Evolutionary conservation across 2,888 invertebrate genomes (phyloP).

Genomic region (Oasisia sp.): DNA sequence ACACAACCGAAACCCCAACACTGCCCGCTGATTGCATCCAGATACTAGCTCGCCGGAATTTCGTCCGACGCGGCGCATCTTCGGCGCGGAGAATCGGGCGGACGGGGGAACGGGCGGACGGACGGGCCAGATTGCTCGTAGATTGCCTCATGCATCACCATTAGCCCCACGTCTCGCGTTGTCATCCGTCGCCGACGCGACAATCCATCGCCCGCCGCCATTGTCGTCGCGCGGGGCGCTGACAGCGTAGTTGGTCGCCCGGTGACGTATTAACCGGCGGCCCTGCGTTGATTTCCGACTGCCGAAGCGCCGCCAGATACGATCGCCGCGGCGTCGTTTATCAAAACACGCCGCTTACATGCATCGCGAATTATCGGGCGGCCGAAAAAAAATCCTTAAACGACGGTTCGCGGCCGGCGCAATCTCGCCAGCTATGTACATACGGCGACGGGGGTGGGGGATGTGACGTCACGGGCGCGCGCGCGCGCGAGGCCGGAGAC

Average conservation of each 20-base stretch:
- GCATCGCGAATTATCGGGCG: conserved; percentile 12
- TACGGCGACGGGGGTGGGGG: neutral
- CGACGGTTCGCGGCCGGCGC: neutral
- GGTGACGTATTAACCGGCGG: neutral
- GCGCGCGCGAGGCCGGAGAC: no score
- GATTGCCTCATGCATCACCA: conserved; percentile 11
- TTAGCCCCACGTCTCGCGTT: neutral
- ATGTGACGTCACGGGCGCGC: neutral
- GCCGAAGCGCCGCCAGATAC: neutral
- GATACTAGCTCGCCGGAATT: neutral
- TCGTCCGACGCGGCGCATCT: neutral
- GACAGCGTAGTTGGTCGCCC: neutral
- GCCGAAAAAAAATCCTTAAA: neutral
- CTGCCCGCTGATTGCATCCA: neutral
- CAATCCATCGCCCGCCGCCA: neutral
- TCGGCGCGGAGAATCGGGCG: neutral
- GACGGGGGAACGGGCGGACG: no score
- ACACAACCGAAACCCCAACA: neutral
- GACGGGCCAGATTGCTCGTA: neutral
- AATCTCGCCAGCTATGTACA: conserved; percentile 13
- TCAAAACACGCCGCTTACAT: neutral
- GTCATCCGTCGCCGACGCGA: neutral
- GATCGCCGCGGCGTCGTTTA: neutral
- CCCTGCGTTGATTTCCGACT: neutral
- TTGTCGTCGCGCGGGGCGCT: neutral